Base-by-base conservation (phyloP, 2,888 invertebrate genomes). In the Ditula angustiorana region DNA sequence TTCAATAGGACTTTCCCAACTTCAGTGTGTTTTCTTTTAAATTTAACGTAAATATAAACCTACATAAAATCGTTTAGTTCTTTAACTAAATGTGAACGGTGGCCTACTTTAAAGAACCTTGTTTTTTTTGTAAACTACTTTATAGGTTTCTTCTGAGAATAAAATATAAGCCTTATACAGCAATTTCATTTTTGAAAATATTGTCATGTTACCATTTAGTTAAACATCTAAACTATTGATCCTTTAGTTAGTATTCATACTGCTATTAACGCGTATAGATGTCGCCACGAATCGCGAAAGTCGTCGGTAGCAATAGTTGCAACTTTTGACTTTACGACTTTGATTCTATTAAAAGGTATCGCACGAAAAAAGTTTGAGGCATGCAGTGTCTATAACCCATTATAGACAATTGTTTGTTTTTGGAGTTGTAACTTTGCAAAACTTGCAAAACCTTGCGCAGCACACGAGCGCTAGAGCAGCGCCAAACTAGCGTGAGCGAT, bases 31-130 rank as follows among this genome's bases (percentile, higher is more conserved):
- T 63, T 63, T 57, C 16, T 44, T 63, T 61, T 19, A 13, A 10
- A 37, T 47, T 24, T 41, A n/a, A 13, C 24, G 47, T n/a, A 7
- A 28, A 26, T 7, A 8, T 28, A 37, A 21, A 37, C 28, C 28
- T 49, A 24, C 41, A 11, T 19, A 37, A 50, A 62, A 13, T 33
- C 16, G 30, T 50, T n/a, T 52, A 44, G 52, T 44, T 37, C 16
- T 24, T 24, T 61, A 53, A 53, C 60, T 61, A 61, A 61, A 61
- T 61, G 60, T 61, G 44, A 61, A 61, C 52, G 52, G 52, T 52
- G 30, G 30, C 23, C 44, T 52, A 23, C 44, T 33, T 30, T 60
- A 13, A 60, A 52, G n/a, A n/a, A n/a, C n/a, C n/a, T n/a, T 49
- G 37, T 13, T 19, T 44, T 55, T 41, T 59, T 46, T 61, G 60